Conservation (phyloP, 2,113 vertebrate genomes). For the Lepus timidus region DNA sequence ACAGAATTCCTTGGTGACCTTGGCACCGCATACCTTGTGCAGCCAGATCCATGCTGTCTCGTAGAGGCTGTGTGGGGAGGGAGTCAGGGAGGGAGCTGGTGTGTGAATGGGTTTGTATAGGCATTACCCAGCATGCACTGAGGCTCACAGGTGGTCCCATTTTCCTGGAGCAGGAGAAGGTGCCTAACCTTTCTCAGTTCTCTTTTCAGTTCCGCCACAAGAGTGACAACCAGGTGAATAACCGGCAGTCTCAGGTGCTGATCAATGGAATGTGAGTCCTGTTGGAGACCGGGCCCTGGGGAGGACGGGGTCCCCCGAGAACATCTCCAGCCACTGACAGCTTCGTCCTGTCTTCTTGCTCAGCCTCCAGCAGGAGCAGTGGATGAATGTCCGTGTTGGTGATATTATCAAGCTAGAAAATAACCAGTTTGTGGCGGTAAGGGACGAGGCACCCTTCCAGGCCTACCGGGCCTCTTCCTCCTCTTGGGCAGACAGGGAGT, state of each 20-base stretch:
- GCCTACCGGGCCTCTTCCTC: neutral
- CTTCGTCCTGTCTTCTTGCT: neutral
- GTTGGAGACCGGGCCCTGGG: neutral
- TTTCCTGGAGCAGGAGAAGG: neutral
- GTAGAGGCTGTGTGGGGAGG: no score
- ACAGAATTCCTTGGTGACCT: neutral
- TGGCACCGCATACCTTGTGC: neutral
- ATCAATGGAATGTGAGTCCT: slow-evolving; percentile 93
- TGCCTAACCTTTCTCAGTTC: neutral
- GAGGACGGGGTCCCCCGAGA: neutral
- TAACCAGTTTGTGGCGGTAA: slow-evolving; percentile 98
- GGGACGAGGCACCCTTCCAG: slow-evolving; percentile 59
- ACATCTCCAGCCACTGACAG: neutral
- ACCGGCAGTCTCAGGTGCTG: slow-evolving; percentile 97
- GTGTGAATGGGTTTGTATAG: neutral
- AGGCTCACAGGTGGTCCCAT: accelerated
- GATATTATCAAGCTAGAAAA: slow-evolving; percentile 98
- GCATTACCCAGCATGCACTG: neutral
- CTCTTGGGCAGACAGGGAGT: neutral
- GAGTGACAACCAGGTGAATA: slow-evolving; percentile 98
- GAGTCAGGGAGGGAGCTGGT: neutral
- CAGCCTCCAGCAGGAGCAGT: slow-evolving; percentile 95
- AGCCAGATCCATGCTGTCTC: no score
- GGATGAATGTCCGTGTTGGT: slow-evolving; percentile 97
- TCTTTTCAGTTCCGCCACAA: slow-evolving; percentile 95